Evolutionary conservation across 2,888 invertebrate genomes (phyloP).

Genomic region (Cataglyphis altisquamis): DNA sequence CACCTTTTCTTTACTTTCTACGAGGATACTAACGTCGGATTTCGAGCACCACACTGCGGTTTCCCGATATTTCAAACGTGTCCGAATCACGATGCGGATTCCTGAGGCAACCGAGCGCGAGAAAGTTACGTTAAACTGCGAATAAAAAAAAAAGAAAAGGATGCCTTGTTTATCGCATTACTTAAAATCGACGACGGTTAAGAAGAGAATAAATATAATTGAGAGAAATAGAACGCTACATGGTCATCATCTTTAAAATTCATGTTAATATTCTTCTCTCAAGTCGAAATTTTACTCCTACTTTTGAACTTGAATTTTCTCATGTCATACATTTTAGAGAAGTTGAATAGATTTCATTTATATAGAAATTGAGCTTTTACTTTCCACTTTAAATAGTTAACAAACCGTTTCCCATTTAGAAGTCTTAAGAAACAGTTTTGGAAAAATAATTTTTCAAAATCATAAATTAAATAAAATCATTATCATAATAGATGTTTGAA

Average conservation of each 20-base stretch:
- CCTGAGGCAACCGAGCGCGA: conserved; percentile 67
- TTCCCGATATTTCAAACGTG: conserved; percentile 79
- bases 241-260: neutral
- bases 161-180: neutral
- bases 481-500: neutral
- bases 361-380: neutral
- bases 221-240: neutral
- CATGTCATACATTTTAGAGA: too few relatives aligned
- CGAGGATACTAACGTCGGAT: conserved; percentile 70
- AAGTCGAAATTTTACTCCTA: neutral
- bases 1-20: conserved; percentile 74
- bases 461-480: neutral
- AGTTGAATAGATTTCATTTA: neutral
- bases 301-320: neutral
- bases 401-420: neutral
- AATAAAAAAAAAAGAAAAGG: conserved; percentile 34
- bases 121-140: conserved; percentile 58
- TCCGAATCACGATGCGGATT: conserved; percentile 68
- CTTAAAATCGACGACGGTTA: neutral
- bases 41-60: conserved; percentile 76
- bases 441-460: neutral
- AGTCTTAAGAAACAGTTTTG: neutral
- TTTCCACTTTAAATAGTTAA: neutral
- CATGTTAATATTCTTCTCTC: neutral
- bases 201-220: neutral